Conservation (phyloP, 2,797 vertebrate species). For the Chrosomus eos region DNA sequence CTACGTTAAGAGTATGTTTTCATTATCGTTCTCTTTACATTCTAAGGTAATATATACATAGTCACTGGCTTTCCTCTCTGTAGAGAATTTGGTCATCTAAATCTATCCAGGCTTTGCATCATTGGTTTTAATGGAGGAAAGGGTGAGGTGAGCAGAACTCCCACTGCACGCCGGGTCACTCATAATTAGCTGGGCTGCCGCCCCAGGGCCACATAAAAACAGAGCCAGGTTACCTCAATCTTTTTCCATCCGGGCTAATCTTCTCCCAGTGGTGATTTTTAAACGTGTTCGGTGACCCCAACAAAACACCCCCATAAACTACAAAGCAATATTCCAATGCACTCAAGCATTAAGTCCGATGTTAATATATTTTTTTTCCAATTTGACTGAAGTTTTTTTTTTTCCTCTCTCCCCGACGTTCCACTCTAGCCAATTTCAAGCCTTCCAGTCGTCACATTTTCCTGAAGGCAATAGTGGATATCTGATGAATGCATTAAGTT, state of each 20-base stretch:
- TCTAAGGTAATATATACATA: conserved; percentile 1
- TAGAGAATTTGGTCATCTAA: conserved; percentile 30
- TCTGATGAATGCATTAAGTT: conserved; percentile 33
- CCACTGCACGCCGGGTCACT: conserved; percentile 66
- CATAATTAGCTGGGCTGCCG: conserved; percentile 72
- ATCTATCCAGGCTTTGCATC: conserved; percentile 51
- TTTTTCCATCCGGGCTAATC: conserved; percentile 60
- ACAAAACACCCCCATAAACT: conserved; percentile 74
- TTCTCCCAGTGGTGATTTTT: conserved; percentile 63
- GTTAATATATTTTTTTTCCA: conserved; percentile 53
- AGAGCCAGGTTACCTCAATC: conserved; percentile 71
- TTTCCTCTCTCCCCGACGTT: neutral
- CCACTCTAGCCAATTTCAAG: neutral
- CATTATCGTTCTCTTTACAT: neutral
- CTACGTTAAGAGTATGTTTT: neutral
- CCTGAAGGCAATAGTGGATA: conserved; percentile 15
- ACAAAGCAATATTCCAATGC: conserved; percentile 68
- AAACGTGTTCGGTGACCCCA: conserved; percentile 70
- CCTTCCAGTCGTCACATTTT: conserved; percentile 19
- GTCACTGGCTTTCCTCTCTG: conserved; percentile 20
- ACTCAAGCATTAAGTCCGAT: conserved; percentile 58
- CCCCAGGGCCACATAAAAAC: conserved; percentile 68
- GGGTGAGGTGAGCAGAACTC: conserved; percentile 59
- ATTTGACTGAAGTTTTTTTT: conserved; percentile 43
- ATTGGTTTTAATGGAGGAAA: conserved; percentile 69